Evolutionary conservation across 2,797 vertebrate genomes (phyloP).

Genomic region (Micropoecilia bifurca): DNA sequence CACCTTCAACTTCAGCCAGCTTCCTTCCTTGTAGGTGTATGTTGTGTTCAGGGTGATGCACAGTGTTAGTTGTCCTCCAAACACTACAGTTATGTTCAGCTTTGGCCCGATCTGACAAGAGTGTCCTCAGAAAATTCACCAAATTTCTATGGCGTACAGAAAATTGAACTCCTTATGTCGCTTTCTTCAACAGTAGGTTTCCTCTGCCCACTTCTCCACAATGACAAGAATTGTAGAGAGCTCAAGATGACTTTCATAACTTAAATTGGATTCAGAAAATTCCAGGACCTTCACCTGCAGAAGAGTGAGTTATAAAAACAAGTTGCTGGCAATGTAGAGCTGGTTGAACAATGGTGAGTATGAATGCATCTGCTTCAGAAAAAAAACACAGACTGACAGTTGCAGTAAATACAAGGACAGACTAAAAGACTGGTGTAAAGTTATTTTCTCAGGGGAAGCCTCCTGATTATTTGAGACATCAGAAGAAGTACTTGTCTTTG

Average conservation of each 20-base stretch:
- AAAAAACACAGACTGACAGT: not conserved
- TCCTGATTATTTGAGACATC: not conserved
- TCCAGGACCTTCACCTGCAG: not conserved
- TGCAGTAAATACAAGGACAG: not conserved
- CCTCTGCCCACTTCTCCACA: not conserved
- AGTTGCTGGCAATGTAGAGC: not conserved
- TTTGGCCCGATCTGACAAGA: not conserved
- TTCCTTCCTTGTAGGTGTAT: not conserved
- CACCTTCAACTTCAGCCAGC: not conserved
- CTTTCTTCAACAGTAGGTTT: not conserved
- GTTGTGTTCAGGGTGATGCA: not conserved
- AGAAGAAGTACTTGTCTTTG: not conserved
- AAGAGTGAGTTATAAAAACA: not conserved
- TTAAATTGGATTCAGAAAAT: not conserved
- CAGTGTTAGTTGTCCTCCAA: not conserved
- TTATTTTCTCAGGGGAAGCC: not conserved
- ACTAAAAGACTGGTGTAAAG: not conserved
- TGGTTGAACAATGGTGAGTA: not conserved
- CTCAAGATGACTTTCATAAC: not conserved
- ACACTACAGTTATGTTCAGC: not conserved
- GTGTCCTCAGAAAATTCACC: not conserved
- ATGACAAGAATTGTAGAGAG: too few relatives aligned
- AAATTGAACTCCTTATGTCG: not conserved
- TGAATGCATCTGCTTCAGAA: not conserved
- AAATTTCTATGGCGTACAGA: not conserved